These are phyloP conservation scores for Amorpha juglandis DNA, from an alignment of 2,888 invertebrate genomes.

Conservation along the genomic window DNA sequence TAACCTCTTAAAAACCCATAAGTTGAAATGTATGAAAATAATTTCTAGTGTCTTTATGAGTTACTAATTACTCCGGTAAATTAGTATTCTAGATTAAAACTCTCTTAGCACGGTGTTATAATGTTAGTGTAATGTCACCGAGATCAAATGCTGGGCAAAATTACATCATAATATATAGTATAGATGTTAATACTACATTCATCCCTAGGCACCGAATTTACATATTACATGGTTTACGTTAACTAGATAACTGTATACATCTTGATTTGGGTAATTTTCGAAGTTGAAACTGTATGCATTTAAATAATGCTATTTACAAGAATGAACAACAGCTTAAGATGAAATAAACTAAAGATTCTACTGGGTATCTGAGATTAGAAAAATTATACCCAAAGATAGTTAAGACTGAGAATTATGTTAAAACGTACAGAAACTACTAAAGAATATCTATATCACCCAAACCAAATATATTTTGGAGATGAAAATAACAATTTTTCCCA, in stretches of 20 bases:
- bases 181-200: constrained; percentile 31
- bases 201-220: constrained; percentile 39
- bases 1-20: background rate
- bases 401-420: too few relatives aligned
- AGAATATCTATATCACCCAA: too few relatives aligned
- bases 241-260: constrained; percentile 29
- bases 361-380: too few relatives aligned
- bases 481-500: too few relatives aligned
- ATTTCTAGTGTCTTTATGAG: constrained; percentile 1
- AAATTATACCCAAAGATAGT: too few relatives aligned
- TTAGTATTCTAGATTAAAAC: constrained; percentile 39
- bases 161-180: constrained; percentile 27
- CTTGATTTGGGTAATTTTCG: constrained; percentile 13
- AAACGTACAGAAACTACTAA: too few relatives aligned
- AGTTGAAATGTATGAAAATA: constrained; percentile 3
- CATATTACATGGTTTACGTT: constrained; percentile 39
- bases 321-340: too few relatives aligned
- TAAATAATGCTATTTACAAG: background rate
- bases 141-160: constrained; percentile 28
- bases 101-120: constrained; percentile 21
- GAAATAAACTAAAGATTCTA: too few relatives aligned
- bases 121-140: constrained; percentile 4
- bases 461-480: too few relatives aligned
- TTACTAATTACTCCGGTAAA: constrained; percentile 40
- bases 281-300: background rate